Evolutionary conservation across 2,888 invertebrate genomes (phyloP), one percentile per base, ranked within the genome.

Genomic region (Hemaris fuciformis): DNA sequence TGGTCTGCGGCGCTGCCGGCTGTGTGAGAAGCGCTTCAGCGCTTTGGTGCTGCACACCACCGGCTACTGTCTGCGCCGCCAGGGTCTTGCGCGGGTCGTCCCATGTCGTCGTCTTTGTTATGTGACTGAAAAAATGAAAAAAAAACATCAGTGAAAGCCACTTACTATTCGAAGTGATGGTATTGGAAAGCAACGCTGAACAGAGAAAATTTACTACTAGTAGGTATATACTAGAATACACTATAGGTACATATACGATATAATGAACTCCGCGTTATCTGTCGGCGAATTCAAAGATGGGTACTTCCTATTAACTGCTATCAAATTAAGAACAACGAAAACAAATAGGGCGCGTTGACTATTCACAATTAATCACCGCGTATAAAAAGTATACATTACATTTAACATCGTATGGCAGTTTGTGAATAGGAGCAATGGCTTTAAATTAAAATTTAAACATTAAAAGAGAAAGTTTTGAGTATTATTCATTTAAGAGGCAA

Each of bases 61-160:
- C 80, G 6, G 93, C 87, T 62, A 93, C 93, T 43, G 93, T 90
- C 81, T 94, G 94, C 53, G 95, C 95, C 22, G 95, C 95, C 61
- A 95, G 92, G 23, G 96, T 95, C 88, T 97, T 97, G 71, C 98
- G 94, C 7, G 98, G 98, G 87, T 98, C 98, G 83, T 97, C 97
- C 98, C 98, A 98, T 81, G 97, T 97, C 74, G 98, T 98, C 66
- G 97, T 96, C 87, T 97, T 95, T 75, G 97, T 96, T 87, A 96
- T 94, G 90, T 98, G 98, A 92, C 97, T 98, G 94, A 20, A 85
- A 87, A 75, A 41, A 74, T 76, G 53, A 10, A 68, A 65, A 56
- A 63, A 48, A 18, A 27, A 53, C 23, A 42, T 53, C 15, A 60
- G 27, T 15, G 25, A 34, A 45, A 20, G 13, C 22, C n/a, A 34